These are phyloP conservation scores for Psettodes erumei DNA, from an alignment of 2,113 vertebrate species.

Conservation along the genomic window DNA sequence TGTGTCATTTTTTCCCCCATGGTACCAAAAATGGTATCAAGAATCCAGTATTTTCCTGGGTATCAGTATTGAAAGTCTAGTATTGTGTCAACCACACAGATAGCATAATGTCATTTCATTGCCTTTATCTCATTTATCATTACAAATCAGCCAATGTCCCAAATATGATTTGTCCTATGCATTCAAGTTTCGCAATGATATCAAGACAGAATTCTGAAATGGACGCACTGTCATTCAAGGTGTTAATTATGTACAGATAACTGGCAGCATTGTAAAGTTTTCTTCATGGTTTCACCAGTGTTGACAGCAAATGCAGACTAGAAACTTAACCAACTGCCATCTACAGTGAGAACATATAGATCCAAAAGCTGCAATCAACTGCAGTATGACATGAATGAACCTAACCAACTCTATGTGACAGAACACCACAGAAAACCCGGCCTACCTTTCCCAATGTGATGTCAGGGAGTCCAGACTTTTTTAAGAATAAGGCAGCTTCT, in stretches of 20 bases:
- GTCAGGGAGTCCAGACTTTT: constrained; percentile 95
- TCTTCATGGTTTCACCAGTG: too few relatives aligned
- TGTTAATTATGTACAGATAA: neutral
- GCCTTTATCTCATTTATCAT: neutral
- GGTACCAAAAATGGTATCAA: too few relatives aligned
- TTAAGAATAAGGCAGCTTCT: constrained; percentile 95
- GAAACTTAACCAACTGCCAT: neutral
- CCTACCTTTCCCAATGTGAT: constrained; percentile 92
- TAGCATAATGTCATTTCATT: neutral
- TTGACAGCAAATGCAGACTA: neutral
- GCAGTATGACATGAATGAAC: neutral
- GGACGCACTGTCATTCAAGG: neutral
- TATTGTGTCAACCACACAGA: too few relatives aligned
- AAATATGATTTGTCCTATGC: neutral
- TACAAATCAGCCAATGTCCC: neutral
- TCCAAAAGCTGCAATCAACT: neutral
- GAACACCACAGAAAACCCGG: neutral
- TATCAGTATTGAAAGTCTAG: too few relatives aligned
- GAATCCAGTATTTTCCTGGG: too few relatives aligned
- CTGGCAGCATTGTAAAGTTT: too few relatives aligned
- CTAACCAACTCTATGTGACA: neutral
- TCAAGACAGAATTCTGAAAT: neutral
- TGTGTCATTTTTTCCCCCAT: too few relatives aligned
- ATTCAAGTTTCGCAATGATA: neutral
- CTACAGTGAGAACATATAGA: neutral